Evolutionary conservation across 2,797 vertebrate genomes (phyloP).

Genomic region (Myotis myotis): DNA sequence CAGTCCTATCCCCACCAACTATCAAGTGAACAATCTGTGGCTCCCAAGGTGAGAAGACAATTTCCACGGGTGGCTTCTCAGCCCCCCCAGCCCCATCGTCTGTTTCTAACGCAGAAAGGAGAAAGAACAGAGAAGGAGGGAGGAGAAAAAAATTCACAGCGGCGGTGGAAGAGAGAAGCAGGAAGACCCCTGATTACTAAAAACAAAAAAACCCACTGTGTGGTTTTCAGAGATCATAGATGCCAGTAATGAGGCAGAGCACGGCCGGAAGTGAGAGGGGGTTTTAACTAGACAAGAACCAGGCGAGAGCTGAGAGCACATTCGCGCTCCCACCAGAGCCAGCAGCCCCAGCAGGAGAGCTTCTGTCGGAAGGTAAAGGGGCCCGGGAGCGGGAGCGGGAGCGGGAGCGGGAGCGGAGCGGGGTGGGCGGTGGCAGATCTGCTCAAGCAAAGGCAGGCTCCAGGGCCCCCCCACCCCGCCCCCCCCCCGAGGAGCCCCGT

Average conservation of each 20-base stretch:
- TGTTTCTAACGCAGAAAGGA: background rate
- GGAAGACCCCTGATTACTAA: conserved; percentile 12
- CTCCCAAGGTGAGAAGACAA: background rate
- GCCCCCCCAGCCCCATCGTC: background rate
- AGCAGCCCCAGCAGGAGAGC: background rate
- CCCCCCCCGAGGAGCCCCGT: too few relatives aligned
- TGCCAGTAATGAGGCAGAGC: background rate
- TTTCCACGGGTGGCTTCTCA: background rate
- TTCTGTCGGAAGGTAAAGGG: background rate
- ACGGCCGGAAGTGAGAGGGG: background rate
- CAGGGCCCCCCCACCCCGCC: too few relatives aligned
- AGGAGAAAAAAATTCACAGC: background rate
- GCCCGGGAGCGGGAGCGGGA: too few relatives aligned
- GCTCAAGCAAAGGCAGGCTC: background rate
- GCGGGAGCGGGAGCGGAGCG: too few relatives aligned
- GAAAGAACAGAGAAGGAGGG: background rate
- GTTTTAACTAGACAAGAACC: background rate
- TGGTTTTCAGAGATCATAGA: background rate
- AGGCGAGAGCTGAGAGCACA: background rate
- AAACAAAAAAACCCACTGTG: conserved; percentile 8
- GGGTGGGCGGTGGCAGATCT: background rate
- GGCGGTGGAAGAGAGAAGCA: background rate
- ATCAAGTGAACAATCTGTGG: background rate
- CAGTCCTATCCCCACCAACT: background rate
- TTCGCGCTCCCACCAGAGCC: background rate